phyloP scores from a whole-genome alignment of 2,888 invertebrate species.

The Macrosoma leucophasiata region DNA sequence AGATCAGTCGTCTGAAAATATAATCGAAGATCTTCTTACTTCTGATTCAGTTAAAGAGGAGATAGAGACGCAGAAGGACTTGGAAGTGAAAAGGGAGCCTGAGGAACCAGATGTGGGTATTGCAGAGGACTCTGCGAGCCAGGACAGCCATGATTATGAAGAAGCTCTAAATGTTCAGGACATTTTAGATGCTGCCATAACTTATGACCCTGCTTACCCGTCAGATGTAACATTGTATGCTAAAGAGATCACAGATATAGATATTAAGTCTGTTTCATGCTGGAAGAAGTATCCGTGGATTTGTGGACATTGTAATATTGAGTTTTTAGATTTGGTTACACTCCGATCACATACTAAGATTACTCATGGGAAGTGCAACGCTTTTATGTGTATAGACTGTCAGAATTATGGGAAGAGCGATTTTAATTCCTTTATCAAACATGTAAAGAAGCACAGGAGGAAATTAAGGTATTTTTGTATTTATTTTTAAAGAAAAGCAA shows the following conservation, averaged over 20 bases:
- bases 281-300: slow-evolving; percentile 67
- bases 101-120: slow-evolving; percentile 37
- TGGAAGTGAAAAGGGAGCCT: slow-evolving; percentile 43
- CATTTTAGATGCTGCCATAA: slow-evolving; percentile 50
- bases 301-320: slow-evolving; percentile 55
- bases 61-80: slow-evolving; percentile 22
- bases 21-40: slow-evolving; percentile 38
- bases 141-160: slow-evolving; percentile 20
- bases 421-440: slow-evolving; percentile 78
- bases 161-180: slow-evolving; percentile 48
- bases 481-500: too few species aligned
- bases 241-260: slow-evolving; percentile 44
- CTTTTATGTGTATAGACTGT: slow-evolving; percentile 81
- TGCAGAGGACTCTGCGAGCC: slow-evolving; percentile 4
- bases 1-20: slow-evolving; percentile 45
- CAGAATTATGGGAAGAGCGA: slow-evolving; percentile 71
- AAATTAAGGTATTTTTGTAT: slow-evolving; percentile 77
- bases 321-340: slow-evolving; percentile 50
- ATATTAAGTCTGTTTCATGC: slow-evolving; percentile 36
- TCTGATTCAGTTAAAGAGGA: slow-evolving; percentile 17
- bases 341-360: slow-evolving; percentile 77
- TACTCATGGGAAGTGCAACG: slow-evolving; percentile 77
- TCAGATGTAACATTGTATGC: slow-evolving; percentile 49
- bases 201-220: slow-evolving; percentile 35
- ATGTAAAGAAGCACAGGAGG: slow-evolving; percentile 78